These are phyloP conservation scores for Chrosomus eos DNA, from an alignment of 2,797 vertebrate species.

Conservation along the genomic window DNA sequence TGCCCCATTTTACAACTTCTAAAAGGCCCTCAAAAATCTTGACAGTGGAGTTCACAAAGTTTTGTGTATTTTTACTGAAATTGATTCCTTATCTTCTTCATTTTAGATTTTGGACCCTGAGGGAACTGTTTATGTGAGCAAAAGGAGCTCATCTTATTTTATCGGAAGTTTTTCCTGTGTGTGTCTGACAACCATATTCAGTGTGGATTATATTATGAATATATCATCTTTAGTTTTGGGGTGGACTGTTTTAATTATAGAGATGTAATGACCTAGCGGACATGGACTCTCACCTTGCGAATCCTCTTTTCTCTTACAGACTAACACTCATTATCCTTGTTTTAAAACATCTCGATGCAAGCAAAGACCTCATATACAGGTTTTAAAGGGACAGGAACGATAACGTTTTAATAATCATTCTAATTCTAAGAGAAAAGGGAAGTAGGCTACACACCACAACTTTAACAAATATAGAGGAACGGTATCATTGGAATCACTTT, in stretches of 20 bases:
- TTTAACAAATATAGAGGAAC: neutral
- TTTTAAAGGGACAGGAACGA: neutral
- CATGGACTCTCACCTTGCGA: neutral
- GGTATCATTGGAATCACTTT: neutral
- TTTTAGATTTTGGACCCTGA: neutral
- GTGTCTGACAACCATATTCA: constrained; percentile 4
- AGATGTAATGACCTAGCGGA: constrained; percentile 11
- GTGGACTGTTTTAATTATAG: constrained; percentile 19
- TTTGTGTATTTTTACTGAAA: constrained; percentile 30
- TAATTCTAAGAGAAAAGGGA: neutral
- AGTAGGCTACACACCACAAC: neutral
- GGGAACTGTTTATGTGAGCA: constrained; percentile 13
- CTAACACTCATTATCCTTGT: neutral
- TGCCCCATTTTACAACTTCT: constrained; percentile 37
- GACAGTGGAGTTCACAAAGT: constrained; percentile 27
- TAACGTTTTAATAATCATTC: neutral
- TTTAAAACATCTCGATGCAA: neutral
- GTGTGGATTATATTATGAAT: constrained; percentile 42
- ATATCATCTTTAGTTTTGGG: constrained; percentile 11
- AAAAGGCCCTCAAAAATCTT: constrained; percentile 44
- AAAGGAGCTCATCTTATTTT: constrained; percentile 9
- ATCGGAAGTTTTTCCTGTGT: neutral
- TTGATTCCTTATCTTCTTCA: neutral
- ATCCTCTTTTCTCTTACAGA: neutral
- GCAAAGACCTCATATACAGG: neutral